A percentile compares a stretch with the other conserved stretches of the same genome.
Conservation (phyloP, 2,797 vertebrate genomes). For the Mionectes olivaceus region DNA sequence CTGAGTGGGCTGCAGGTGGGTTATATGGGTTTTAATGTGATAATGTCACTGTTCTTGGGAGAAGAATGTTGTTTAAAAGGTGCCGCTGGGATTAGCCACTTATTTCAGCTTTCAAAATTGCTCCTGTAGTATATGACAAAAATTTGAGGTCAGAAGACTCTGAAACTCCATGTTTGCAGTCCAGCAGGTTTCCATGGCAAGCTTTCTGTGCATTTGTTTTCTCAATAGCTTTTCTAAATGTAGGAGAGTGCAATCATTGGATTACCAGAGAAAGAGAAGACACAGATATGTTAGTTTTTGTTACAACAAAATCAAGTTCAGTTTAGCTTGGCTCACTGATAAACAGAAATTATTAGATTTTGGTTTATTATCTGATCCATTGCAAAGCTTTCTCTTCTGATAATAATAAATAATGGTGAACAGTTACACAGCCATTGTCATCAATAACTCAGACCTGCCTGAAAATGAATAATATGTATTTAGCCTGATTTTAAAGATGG, state of each 20-base stretch:
- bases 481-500: slow-evolving; percentile 22
- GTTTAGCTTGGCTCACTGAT: slow-evolving; percentile 34
- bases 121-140: neutral
- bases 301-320: slow-evolving; percentile 37
- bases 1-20: neutral
- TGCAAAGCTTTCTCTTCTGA: slow-evolving; percentile 55
- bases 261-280: neutral
- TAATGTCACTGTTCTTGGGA: neutral
- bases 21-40: neutral
- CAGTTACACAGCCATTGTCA: slow-evolving; percentile 1
- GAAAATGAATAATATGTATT: slow-evolving; percentile 25
- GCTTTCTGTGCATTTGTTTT: neutral
- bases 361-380: slow-evolving; percentile 30
- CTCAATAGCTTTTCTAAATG: neutral
- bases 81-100: neutral
- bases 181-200: neutral
- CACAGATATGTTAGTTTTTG: neutral
- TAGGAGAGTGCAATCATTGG: neutral
- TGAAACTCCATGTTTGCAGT: neutral
- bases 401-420: slow-evolving; percentile 54
- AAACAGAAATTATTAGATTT: slow-evolving; percentile 45
- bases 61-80: neutral
- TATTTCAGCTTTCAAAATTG: neutral
- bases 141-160: neutral
- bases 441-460: slow-evolving; percentile 40